Base-by-base conservation (phyloP, 2,113 vertebrate species). In the Phalacrocorax carbo region DNA sequence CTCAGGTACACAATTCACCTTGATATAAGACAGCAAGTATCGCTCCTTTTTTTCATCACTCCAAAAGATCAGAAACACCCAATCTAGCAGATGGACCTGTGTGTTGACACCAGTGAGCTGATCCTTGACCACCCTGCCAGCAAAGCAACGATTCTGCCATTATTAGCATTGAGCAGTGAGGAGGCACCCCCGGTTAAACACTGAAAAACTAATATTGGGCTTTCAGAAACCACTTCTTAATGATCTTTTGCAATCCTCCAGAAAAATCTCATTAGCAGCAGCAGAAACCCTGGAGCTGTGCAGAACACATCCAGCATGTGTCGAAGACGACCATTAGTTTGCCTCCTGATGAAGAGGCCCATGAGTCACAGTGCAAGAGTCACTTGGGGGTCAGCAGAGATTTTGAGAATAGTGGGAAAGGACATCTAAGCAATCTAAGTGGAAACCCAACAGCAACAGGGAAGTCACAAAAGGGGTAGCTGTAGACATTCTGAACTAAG, bases 231-330 rank as follows among this genome's bases (percentile, higher is more conserved):
- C 71, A 79, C 46, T 95, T 96, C 95, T 95, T 97, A 97, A 98
- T 94, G 62, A 97, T 94, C 92, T 94, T 97, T 87, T 84, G 68
- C 61, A 95, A 11, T 49, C 95, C 94, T 96, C 92, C 71, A 93
- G 96, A 93, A 98, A 96, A 97, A 97, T 77, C 96, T 97, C 97
- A 97, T 97, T 98, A 98, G 84, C 88, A 95, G 93, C 70, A 83
- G 13, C 29, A 54, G n/a, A 92, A 84, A 82, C 83, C 90, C 96
- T 69, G 55, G 36, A 91, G 97, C 85, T 96, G 75, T 75, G 84
- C 75, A 93, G 85, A 78, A 62, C 9, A 6, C 44, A 80, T 94
- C 68, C 85, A 97, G 82, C 48, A 54, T 57, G 40, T 94, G 62
- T 77, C 0, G 21, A 66, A 89, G 36, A 88, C 90, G 79, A 93